Conservation (phyloP, 2,888 invertebrate genomes). For the Microplitis deprimator region DNA sequence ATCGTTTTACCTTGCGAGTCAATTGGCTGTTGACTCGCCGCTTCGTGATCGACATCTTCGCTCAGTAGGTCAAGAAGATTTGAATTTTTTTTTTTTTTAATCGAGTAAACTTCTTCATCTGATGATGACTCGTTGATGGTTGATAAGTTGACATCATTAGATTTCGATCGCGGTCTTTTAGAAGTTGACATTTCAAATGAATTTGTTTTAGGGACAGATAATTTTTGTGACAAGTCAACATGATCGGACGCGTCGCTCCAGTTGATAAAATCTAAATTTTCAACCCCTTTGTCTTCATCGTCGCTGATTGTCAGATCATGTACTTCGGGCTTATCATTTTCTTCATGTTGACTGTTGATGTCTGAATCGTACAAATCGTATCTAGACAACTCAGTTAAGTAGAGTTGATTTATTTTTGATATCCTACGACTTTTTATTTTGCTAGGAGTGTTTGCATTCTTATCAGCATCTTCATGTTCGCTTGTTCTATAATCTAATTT, state of each 20-base stretch:
- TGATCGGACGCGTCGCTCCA: not conserved
- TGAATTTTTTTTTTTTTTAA: not conserved
- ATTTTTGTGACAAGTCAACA: not conserved
- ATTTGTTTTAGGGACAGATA: not conserved
- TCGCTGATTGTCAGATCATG: slow-evolving; percentile 30
- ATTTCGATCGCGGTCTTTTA: not conserved
- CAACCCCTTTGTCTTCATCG: not conserved
- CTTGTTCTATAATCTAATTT: too few relatives aligned
- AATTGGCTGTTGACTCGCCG: not conserved
- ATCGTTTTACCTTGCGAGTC: not conserved
- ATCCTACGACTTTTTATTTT: slow-evolving; percentile 31
- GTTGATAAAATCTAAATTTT: not conserved
- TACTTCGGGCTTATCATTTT: not conserved
- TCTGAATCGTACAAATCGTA: slow-evolving; percentile 13
- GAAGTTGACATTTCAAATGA: not conserved
- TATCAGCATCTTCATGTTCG: too few relatives aligned
- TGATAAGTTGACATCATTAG: too few relatives aligned
- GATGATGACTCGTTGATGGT: not conserved
- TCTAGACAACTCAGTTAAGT: slow-evolving; percentile 16
- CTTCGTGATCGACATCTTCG: not conserved
- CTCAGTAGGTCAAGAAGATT: not conserved
- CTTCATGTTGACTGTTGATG: too few relatives aligned
- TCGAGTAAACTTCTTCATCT: not conserved
- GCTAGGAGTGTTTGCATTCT: too few relatives aligned
- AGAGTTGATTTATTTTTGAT: slow-evolving; percentile 15